Conservation (phyloP, 1,140 invertebrate species). For the Sminthurides bifidus region DNA sequence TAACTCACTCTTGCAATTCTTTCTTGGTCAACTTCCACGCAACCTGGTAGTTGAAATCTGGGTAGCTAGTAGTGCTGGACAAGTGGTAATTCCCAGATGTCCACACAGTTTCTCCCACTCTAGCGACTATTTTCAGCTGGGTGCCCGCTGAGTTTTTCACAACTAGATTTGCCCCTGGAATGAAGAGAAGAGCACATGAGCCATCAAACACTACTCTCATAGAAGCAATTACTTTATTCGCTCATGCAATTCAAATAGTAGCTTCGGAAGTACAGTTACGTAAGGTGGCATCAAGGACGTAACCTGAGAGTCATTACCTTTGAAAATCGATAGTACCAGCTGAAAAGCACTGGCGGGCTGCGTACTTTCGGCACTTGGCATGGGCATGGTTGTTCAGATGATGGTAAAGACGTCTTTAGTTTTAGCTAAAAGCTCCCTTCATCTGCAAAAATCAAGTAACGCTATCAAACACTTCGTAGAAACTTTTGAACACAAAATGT, state of each 20-base stretch:
- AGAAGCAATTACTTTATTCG: background rate
- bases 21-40: constrained; percentile 1
- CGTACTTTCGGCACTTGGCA: no score
- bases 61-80: background rate
- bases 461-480: no score
- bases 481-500: no score
- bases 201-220: background rate
- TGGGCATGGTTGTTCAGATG: no score
- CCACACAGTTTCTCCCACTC: background rate
- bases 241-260: background rate
- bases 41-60: background rate
- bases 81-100: background rate
- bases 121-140: background rate
- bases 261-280: background rate
- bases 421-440: no score
- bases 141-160: background rate
- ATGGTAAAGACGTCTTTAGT: no score
- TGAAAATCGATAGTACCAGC: background rate
- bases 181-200: background rate
- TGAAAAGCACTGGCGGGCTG: background rate
- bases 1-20: background rate
- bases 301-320: background rate
- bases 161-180: background rate
- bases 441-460: no score
- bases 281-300: background rate